Conservation (phyloP, 1,140 invertebrate species). For the Formica selysi region DNA sequence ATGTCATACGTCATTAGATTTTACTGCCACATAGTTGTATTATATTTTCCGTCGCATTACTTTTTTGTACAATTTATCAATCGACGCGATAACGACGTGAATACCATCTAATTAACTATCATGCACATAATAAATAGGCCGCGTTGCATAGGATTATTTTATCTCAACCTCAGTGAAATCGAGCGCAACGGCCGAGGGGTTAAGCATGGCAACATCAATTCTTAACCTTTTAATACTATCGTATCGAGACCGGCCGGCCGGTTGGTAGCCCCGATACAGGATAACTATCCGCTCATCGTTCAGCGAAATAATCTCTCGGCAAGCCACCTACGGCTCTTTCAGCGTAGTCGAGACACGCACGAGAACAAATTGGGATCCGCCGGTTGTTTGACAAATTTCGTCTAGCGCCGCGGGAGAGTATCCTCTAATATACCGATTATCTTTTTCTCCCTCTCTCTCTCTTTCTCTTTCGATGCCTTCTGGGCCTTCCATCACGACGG, state of each 20-base stretch:
- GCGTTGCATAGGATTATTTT: constrained; percentile 40
- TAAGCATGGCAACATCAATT: constrained; percentile 60
- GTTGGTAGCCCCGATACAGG: constrained; percentile 53
- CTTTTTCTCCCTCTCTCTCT: constrained; percentile 61
- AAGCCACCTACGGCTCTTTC: constrained; percentile 70
- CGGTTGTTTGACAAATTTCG: constrained; percentile 84
- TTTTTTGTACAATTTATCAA: constrained; percentile 3
- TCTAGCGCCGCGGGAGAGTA: constrained; percentile 80
- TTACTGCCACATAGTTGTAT: background rate
- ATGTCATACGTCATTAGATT: constrained; percentile 19
- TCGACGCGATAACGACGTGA: background rate
- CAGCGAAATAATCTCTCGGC: constrained; percentile 39
- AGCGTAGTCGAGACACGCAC: constrained; percentile 61
- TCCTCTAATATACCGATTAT: constrained; percentile 73
- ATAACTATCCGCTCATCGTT: constrained; percentile 44
- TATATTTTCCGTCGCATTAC: background rate
- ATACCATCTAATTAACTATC: constrained; percentile 22
- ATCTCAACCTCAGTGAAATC: background rate
- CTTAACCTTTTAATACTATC: constrained; percentile 57
- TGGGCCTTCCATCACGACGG: constrained; percentile 50
- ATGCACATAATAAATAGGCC: constrained; percentile 12
- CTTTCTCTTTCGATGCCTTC: constrained; percentile 48
- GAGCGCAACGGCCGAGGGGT: constrained; percentile 8
- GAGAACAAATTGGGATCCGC: constrained; percentile 79
- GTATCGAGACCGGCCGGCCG: constrained; percentile 2